These are phyloP conservation scores for Sterrhoptilus dennistouni DNA, from an alignment of 2,113 vertebrate species.

Conservation along the genomic window DNA sequence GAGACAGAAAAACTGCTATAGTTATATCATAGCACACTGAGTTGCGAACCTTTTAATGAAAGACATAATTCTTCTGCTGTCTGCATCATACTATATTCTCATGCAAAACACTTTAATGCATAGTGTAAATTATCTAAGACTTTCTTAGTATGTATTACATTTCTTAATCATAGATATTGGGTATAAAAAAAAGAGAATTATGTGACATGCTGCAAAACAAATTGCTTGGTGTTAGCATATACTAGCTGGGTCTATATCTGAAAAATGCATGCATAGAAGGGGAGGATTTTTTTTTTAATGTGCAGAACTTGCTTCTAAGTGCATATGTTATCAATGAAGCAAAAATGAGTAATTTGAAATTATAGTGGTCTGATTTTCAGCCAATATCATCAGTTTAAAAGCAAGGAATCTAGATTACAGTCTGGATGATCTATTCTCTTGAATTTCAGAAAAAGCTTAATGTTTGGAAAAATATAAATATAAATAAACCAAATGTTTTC, in stretches of 20 bases:
- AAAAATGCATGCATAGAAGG: slow-evolving; percentile 4
- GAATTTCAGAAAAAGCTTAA: background rate
- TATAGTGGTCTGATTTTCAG: slow-evolving; percentile 11
- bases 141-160: slow-evolving; percentile 77
- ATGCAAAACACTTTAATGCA: slow-evolving; percentile 82
- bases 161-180: slow-evolving; percentile 76
- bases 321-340: slow-evolving; percentile 11
- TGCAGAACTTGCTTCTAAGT: slow-evolving; percentile 23
- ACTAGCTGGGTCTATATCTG: slow-evolving; percentile 35
- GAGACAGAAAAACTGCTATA: slow-evolving; percentile 78
- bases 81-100: slow-evolving; percentile 77
- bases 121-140: slow-evolving; percentile 74
- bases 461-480: background rate
- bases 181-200: slow-evolving; percentile 61
- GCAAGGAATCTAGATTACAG: background rate
- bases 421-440: slow-evolving; percentile 29
- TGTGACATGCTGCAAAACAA: slow-evolving; percentile 61
- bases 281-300: background rate
- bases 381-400: slow-evolving; percentile 23
- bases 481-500: background rate
- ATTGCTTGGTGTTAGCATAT: slow-evolving; percentile 46
- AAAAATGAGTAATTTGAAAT: slow-evolving; percentile 33
- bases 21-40: slow-evolving; percentile 75
- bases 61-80: slow-evolving; percentile 78
- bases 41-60: slow-evolving; percentile 82